These are phyloP conservation scores for Plecotus auritus DNA, from an alignment of 2,113 vertebrate species.

Conservation along the genomic window DNA sequence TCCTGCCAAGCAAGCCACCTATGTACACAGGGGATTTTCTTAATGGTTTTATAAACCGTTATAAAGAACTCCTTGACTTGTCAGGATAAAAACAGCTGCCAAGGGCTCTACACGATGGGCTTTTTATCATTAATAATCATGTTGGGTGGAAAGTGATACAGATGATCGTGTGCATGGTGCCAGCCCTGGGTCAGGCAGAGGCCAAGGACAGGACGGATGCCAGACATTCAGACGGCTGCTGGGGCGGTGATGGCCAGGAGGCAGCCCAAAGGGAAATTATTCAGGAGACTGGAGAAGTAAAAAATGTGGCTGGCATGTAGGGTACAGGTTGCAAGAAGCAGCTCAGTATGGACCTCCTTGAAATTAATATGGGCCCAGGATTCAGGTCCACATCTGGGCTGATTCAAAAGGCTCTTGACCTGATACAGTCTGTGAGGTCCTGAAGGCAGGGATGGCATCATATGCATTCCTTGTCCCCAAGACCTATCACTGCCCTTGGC, in stretches of 20 bases:
- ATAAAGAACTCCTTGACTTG: constrained; percentile 76
- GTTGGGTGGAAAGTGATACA: neutral
- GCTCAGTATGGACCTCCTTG: neutral
- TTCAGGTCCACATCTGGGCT: neutral
- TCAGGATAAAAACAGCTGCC: constrained; percentile 73
- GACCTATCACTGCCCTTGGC: neutral
- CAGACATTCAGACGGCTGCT: neutral
- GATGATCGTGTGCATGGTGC: neutral
- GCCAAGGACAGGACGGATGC: neutral
- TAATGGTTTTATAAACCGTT: constrained; percentile 83
- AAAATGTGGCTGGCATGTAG: neutral
- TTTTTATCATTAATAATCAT: constrained; percentile 60
- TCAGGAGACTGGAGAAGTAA: neutral
- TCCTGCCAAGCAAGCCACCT: constrained; percentile 75
- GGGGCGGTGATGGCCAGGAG: neutral
- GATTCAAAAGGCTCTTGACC: neutral
- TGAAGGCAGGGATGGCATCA: neutral
- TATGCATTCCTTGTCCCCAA: neutral
- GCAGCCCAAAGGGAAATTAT: neutral
- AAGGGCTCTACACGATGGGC: constrained; percentile 53
- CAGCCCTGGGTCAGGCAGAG: neutral
- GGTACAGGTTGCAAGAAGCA: neutral
- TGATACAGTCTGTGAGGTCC: neutral
- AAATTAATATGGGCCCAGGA: neutral
- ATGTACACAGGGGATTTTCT: constrained; percentile 73